phyloP scores from a whole-genome alignment of 2,888 invertebrate species.

The Lycaena phlaeas region DNA sequence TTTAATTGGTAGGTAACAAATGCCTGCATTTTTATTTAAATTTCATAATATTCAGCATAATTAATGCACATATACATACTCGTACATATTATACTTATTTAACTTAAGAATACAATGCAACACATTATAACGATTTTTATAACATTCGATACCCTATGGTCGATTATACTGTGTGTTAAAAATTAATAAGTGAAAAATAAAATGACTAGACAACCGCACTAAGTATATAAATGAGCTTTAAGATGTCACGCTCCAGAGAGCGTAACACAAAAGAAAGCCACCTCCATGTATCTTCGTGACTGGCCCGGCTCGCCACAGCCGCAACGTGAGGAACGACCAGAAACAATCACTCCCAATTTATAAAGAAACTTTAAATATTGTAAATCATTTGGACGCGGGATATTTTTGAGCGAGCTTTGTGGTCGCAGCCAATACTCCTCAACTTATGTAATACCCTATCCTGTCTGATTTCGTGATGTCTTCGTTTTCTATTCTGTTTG shows the following conservation, averaged over 20 bases:
- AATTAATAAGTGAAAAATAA: constrained; percentile 10
- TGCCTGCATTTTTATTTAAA: too few relatives aligned
- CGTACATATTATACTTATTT: too few relatives aligned
- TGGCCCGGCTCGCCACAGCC: constrained; percentile 14
- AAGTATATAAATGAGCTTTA: constrained; percentile 66
- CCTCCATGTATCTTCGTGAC: constrained; percentile 41
- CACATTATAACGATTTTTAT: too few relatives aligned
- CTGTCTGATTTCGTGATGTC: constrained; percentile 25
- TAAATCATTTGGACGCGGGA: constrained; percentile 15
- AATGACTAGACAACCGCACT: constrained; percentile 25
- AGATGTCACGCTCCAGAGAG: constrained; percentile 55
- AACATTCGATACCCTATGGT: too few relatives aligned
- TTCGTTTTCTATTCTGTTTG: constrained; percentile 26
- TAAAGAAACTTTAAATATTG: constrained; percentile 13
- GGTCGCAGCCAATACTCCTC: constrained; percentile 20
- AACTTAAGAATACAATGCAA: too few relatives aligned
- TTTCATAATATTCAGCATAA: too few relatives aligned
- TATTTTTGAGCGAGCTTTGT: constrained; percentile 13
- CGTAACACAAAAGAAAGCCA: constrained; percentile 51
- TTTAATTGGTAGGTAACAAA: too few relatives aligned
- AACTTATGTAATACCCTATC: constrained; percentile 23
- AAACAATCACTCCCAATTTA: constrained; percentile 16
- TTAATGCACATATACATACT: too few relatives aligned
- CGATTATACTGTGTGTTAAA: too few relatives aligned
- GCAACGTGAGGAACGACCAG: constrained; percentile 4